Base-by-base conservation (phyloP, 2,113 vertebrate species). In the Sarotherodon lohbergeri region DNA sequence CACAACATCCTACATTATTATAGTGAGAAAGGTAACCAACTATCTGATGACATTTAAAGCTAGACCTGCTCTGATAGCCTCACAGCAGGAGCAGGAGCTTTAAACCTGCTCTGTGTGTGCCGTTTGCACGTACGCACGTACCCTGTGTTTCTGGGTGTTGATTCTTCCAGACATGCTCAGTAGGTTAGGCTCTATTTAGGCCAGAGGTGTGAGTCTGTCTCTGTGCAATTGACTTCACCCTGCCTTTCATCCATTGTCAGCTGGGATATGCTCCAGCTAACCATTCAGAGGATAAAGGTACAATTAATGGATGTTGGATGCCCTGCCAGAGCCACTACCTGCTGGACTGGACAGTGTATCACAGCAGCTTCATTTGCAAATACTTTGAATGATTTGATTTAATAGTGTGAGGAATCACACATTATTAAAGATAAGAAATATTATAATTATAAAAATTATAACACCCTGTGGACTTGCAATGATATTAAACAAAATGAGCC, bases 381-480 rank as follows among this genome's bases (percentile, higher is more conserved):
- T 17, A 50, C 14, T 76, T 76, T 76, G 16, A 48, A 29, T 50
- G 43, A 4, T 50, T 48, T 50, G 71, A 19, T 76, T 76, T 76
- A 48, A 19, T 29, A 73, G 8, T 46, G 17, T 66, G 61, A 7
- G 32, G 1, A 39, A 66, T 46, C 5, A 17, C 68, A 73, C 41
- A 73, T 10, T 76, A 76, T 78, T 78, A 50, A 78, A 78, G 43
- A 76, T 76, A 32, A 50, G 43, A 32, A 78, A 50, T 78, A 32
- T 32, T 50, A 27, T 27, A 78, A 27, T 76, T 27, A 19, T 32
- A 76, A 50, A 76, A 50, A 50, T 50, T 12, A 27, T 10, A 73
- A 73, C 3, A 50, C 24, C 16, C 46, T 50, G 27, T 50, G 43
- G 71, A 46, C 16, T 78, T 19, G 46, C 16, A 32, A 27, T 29